Evolutionary conservation across 2,888 invertebrate genomes (phyloP).

Genomic region (Tiliacea citrago): DNA sequence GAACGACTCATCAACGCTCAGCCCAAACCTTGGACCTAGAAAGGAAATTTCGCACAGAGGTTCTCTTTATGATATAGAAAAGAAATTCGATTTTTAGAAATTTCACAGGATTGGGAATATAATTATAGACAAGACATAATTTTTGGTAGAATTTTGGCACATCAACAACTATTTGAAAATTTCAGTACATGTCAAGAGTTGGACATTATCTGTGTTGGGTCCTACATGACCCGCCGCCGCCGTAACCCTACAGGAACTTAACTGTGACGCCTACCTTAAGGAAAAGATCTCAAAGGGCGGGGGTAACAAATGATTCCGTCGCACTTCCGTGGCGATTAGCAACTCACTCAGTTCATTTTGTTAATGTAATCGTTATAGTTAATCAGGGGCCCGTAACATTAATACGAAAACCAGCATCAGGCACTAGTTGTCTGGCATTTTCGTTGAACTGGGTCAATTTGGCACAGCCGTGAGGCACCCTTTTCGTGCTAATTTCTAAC

Average conservation of each 20-base stretch:
- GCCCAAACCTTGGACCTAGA: background rate
- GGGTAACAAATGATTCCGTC: conserved; percentile 47
- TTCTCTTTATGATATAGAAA: background rate
- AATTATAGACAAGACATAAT: background rate
- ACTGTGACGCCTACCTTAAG: conserved; percentile 15
- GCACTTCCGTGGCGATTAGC: conserved; percentile 42
- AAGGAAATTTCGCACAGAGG: background rate
- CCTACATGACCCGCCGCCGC: conserved; percentile 13
- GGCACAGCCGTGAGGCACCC: too few species aligned
- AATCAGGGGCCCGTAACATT: conserved; percentile 35
- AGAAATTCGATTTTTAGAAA: background rate
- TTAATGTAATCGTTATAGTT: conserved; percentile 48
- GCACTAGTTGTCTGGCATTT: too few species aligned
- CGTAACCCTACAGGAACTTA: background rate
- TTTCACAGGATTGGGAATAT: background rate
- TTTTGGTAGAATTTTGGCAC: background rate
- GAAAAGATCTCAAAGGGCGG: conserved; percentile 31
- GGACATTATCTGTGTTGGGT: background rate
- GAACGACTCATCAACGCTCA: background rate
- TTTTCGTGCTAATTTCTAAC: too few species aligned
- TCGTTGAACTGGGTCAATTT: too few species aligned
- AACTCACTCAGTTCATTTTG: conserved; percentile 52
- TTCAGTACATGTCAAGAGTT: background rate
- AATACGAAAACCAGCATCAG: too few species aligned
- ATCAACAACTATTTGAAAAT: background rate